These are phyloP conservation scores for Nesogale talazaci DNA, from an alignment of 2,113 vertebrate genomes.

Conservation along the genomic window DNA sequence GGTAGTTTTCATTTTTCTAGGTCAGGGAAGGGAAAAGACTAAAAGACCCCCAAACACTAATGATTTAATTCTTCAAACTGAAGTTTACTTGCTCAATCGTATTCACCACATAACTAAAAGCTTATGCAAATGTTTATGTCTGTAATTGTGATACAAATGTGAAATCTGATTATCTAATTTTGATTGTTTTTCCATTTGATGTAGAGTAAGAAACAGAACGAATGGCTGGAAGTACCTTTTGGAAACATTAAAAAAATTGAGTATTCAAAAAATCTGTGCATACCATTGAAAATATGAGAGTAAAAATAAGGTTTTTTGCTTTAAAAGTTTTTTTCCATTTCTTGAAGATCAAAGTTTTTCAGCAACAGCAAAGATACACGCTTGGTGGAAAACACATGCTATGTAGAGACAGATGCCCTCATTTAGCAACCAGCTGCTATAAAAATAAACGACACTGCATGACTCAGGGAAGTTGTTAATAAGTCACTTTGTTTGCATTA, in stretches of 20 bases:
- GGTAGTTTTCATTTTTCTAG: slow-evolving; percentile 36
- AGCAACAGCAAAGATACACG: slow-evolving; percentile 12
- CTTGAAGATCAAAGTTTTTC: slow-evolving; percentile 37
- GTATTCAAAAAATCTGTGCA: background rate
- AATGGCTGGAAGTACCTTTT: slow-evolving; percentile 4
- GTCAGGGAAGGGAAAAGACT: slow-evolving; percentile 12
- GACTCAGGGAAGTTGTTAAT: slow-evolving; percentile 79
- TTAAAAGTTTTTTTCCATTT: slow-evolving; percentile 20
- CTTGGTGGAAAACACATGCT: slow-evolving; percentile 43
- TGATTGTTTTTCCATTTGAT: slow-evolving; percentile 56
- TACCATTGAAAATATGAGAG: slow-evolving; percentile 7
- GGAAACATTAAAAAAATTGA: background rate
- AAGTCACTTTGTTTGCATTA: slow-evolving; percentile 76
- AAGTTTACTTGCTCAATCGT: slow-evolving; percentile 1
- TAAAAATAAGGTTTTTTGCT: slow-evolving; percentile 34
- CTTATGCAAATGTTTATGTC: background rate
- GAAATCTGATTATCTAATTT: slow-evolving; percentile 56
- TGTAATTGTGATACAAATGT: slow-evolving; percentile 1
- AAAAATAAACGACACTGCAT: slow-evolving; percentile 75
- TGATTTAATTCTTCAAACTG: background rate
- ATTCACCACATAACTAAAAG: slow-evolving; percentile 27
- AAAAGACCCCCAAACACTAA: background rate
- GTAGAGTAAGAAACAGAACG: background rate
- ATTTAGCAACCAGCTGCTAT: slow-evolving; percentile 67
- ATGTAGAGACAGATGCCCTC: slow-evolving; percentile 53